Base-by-base conservation (phyloP, 1,140 invertebrate genomes). In the Pseudomyrmex concolor region DNA sequence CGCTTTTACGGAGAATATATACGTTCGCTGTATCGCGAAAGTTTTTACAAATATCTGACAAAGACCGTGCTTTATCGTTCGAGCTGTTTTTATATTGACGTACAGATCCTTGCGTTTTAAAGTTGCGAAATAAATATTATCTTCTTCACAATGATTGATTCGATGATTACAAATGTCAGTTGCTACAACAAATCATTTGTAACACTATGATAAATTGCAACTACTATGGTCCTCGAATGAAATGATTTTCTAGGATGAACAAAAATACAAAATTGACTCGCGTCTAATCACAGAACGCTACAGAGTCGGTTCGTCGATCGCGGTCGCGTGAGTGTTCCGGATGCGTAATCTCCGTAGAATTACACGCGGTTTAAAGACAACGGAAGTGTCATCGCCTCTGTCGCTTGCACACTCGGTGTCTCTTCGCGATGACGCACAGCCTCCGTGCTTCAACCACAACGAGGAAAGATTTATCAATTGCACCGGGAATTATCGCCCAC, bases 361-460 rank as follows among this genome's bases (percentile, higher is more conserved):
- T 71, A 80, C 66, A 71, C 60, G 60, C 60, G 66, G 45, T 55
- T 80, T 70, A 55, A 25, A 17, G 54, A 68, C 17, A 63, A 67
- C 10, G 54, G 25, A 80, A 66, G 66, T 71, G 76, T 80, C 62
- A 50, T 57, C 66, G 76, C 45, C 54, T 70, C 66, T 71, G 70
- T 71, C 54, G 66, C 19, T 71, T 43, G 66, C 19, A 43, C 50
- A 66, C 64, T 71, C 43, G 66, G 71, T 50, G 59, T 80, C 66
- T 80, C 66, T 80, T 80, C 45, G 66, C 66, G 66, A 80, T 80
- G 76, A 80, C 76, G 34, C 34, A 60, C 66, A 80, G 76, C 76
- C 76, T 50, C 19, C 76, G 66, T 10, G 48, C 48, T 64, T 25
- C 48, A 34, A 34, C 45, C 62, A 63, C 34, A 51, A 10, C n/a